Conservation (phyloP, 1,140 invertebrate species). For the Anastatus disparis region DNA sequence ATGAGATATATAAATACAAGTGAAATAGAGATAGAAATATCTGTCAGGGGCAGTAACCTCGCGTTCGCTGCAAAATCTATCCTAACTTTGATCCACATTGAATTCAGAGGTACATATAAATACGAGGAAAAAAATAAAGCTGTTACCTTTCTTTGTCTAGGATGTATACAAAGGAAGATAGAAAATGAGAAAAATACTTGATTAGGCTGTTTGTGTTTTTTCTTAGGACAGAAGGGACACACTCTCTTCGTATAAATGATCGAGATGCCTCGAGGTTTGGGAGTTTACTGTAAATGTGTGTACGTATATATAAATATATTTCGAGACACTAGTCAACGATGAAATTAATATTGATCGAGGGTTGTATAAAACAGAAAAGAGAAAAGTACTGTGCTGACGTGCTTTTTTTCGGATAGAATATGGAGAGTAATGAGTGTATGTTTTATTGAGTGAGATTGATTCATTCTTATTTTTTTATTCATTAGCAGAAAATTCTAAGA, state of each 20-base stretch:
- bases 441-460: neutral
- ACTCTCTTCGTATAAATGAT: neutral
- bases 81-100: neutral
- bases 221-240: neutral
- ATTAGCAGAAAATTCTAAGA: no score
- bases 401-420: neutral
- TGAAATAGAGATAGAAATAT: slow-evolving; percentile 15
- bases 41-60: neutral
- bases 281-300: neutral
- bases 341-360: slow-evolving; percentile 40
- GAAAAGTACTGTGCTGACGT: no score
- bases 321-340: neutral
- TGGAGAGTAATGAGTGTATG: neutral
- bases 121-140: no score
- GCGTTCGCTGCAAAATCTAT: neutral
- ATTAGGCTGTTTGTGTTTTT: slow-evolving; percentile 32
- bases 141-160: no score
- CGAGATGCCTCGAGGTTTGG: slow-evolving; percentile 2
- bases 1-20: slow-evolving; percentile 7
- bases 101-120: no score
- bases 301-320: no score
- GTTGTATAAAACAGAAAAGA: no score
- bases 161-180: no score
- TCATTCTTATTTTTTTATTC: neutral
- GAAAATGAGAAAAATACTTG: no score